Percentiles rank a stretch among this genome's conserved stretches.
phyloP scores from a whole-genome alignment of 2,797 vertebrate genomes.

The Cuculus canorus region DNA sequence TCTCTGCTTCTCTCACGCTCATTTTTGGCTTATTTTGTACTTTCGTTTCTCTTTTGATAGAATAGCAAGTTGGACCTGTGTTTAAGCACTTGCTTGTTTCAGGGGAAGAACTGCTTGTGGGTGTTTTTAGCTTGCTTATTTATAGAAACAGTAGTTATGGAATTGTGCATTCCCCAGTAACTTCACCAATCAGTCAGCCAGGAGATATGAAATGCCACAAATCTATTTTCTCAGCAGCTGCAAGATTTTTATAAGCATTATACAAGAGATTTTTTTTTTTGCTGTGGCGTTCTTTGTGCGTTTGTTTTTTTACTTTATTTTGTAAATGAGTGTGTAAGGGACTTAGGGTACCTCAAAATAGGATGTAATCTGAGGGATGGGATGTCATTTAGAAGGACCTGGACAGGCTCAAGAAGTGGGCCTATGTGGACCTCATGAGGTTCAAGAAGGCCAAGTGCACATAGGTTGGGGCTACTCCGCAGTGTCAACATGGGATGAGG shows the following conservation, averaged over 20 bases:
- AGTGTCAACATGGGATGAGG: too few species aligned
- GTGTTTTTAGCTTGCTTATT: not conserved
- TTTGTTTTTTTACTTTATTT: not conserved
- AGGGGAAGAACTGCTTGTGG: not conserved
- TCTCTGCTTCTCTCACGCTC: not conserved
- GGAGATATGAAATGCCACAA: not conserved
- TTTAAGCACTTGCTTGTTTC: not conserved
- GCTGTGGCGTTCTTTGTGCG: not conserved
- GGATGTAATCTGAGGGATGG: not conserved
- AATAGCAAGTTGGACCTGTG: not conserved
- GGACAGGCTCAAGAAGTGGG: rapidly evolving
- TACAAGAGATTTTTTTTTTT: not conserved
- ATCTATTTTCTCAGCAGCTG: not conserved
- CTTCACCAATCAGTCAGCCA: not conserved
- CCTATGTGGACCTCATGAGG: not conserved
- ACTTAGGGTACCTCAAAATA: not conserved
- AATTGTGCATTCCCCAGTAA: not conserved
- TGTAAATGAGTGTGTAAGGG: not conserved
- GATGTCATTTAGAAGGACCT: not conserved
- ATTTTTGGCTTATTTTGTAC: not conserved
- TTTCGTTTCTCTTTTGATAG: not conserved
- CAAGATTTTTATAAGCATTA: not conserved
- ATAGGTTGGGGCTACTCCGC: rapidly evolving
- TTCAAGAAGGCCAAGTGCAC: not conserved
- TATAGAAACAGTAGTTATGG: not conserved